A percentile compares a stretch with the other conserved stretches of the same genome.
These are phyloP conservation scores for Schizotus pectinicornis DNA, from an alignment of 2,888 invertebrate genomes.

Conservation along the genomic window DNA sequence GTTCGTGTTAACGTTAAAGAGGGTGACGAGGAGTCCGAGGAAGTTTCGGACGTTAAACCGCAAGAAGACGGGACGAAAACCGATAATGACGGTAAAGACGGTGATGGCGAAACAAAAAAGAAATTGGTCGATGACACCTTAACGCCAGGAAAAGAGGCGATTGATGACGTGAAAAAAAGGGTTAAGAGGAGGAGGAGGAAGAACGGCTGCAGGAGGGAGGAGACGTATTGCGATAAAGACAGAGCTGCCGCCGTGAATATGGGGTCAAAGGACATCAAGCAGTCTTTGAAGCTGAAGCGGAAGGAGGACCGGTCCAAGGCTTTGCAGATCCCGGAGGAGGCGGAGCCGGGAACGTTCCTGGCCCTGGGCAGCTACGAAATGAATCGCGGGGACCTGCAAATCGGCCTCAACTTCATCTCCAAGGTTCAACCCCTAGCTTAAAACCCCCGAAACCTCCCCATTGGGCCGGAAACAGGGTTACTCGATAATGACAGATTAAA, in stretches of 20 bases:
- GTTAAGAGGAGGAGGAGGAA: slow-evolving; percentile 56
- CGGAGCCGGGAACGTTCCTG: slow-evolving; percentile 77
- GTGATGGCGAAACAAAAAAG: slow-evolving; percentile 22
- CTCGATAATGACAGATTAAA: too few relatives aligned
- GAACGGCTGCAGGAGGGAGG: slow-evolving; percentile 64
- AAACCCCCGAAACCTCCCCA: too few relatives aligned
- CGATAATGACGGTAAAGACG: slow-evolving; percentile 43
- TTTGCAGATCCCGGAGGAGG: slow-evolving; percentile 77
- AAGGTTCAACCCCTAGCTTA: too few relatives aligned
- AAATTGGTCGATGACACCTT: slow-evolving; percentile 53
- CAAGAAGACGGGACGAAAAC: slow-evolving; percentile 24
- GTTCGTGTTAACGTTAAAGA: slow-evolving; percentile 71
- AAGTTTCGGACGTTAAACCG: slow-evolving; percentile 15
- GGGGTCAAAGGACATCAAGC: slow-evolving; percentile 87
- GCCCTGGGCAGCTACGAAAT: slow-evolving; percentile 80
- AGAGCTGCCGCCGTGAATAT: slow-evolving; percentile 88
- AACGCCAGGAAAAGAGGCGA: slow-evolving; percentile 29
- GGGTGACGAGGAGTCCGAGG: slow-evolving; percentile 52
- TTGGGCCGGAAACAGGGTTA: too few relatives aligned
- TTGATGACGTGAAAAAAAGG: slow-evolving; percentile 47
- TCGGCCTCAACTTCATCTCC: slow-evolving; percentile 77
- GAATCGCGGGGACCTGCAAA: slow-evolving; percentile 73
- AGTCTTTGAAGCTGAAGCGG: slow-evolving; percentile 79
- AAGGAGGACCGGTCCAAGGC: slow-evolving; percentile 77
- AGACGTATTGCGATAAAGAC: slow-evolving; percentile 89